Conservation (phyloP, 2,797 vertebrate species). For the Bradypodion ventrale region DNA sequence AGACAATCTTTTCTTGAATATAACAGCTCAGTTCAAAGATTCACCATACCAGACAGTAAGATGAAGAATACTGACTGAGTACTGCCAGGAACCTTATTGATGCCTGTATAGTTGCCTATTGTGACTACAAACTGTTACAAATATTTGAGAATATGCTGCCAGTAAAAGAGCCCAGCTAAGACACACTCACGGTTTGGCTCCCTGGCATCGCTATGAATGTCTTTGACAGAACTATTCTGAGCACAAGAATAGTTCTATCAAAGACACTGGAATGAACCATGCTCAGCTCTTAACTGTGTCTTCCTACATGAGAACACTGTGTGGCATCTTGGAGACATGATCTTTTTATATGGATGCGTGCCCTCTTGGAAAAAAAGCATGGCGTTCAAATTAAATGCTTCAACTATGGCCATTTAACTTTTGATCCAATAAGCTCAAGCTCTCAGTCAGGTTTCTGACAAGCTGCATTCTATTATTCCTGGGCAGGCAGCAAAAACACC, state of each 20-base stretch:
- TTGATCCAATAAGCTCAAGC: neutral
- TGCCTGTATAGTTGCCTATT: neutral
- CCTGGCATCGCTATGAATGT: neutral
- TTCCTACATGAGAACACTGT: neutral
- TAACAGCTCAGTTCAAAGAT: neutral
- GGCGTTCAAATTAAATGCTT: neutral
- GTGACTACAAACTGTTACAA: neutral
- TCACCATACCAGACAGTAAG: neutral
- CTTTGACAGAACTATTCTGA: too few species aligned
- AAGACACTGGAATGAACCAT: neutral
- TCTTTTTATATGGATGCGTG: neutral
- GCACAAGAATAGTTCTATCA: neutral
- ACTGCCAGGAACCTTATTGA: neutral
- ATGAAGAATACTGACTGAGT: neutral
- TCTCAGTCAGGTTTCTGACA: neutral
- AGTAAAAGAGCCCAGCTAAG: conserved; percentile 6
- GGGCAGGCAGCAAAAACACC: neutral
- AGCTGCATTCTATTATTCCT: neutral
- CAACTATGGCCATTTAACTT: neutral
- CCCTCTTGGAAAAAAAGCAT: neutral
- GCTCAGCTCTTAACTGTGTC: neutral
- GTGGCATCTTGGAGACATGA: neutral
- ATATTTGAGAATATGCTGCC: neutral
- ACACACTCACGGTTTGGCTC: neutral
- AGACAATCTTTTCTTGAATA: neutral